Conservation (phyloP, 2,113 vertebrate genomes). For the Cebidichthys violaceus region DNA sequence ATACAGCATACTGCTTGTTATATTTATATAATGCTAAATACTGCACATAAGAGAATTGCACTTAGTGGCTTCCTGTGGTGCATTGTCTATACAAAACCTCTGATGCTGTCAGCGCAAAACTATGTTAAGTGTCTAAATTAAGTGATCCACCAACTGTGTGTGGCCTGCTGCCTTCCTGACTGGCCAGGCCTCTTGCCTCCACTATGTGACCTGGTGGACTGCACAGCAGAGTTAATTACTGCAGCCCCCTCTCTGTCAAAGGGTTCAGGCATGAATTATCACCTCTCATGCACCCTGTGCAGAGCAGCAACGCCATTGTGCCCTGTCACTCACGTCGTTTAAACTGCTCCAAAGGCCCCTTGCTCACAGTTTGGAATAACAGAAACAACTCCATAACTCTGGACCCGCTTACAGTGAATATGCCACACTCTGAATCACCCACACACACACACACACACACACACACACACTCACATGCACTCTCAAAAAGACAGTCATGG, state of each 20-base stretch:
- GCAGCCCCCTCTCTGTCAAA: slow-evolving; percentile 53
- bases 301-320: slow-evolving; percentile 15
- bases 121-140: slow-evolving; percentile 53
- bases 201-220: slow-evolving; percentile 59
- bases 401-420: neutral
- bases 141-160: slow-evolving; percentile 64
- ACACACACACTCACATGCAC: neutral
- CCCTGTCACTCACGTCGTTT: slow-evolving; percentile 42
- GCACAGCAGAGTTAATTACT: slow-evolving; percentile 62
- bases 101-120: slow-evolving; percentile 61
- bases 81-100: slow-evolving; percentile 57
- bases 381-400: slow-evolving; percentile 29
- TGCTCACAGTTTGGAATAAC: slow-evolving; percentile 36
- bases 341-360: slow-evolving; percentile 18
- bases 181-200: slow-evolving; percentile 31
- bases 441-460: neutral
- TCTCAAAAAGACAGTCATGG: slow-evolving; percentile 14
- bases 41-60: neutral
- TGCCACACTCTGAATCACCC: neutral
- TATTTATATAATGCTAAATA: slow-evolving; percentile 1
- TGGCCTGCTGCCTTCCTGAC: slow-evolving; percentile 27
- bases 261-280: slow-evolving; percentile 72
- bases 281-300: slow-evolving; percentile 52
- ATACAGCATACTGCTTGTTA: neutral
- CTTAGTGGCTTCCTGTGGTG: slow-evolving; percentile 22